Evolutionary conservation across 2,797 vertebrate genomes (phyloP).

Genomic region (Clarias pachynema): DNA sequence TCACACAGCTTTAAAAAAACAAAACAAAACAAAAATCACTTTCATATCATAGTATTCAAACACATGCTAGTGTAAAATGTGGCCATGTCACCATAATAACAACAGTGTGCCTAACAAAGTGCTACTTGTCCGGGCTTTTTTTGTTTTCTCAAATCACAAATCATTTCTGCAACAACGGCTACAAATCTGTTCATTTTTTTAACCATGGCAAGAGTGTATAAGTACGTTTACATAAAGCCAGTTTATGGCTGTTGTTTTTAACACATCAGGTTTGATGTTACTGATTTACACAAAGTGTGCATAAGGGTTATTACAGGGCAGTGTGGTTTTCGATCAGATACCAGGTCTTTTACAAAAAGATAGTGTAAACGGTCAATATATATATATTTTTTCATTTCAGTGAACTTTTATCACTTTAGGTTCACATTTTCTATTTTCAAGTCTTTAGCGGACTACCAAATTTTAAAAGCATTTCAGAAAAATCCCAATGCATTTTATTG

Average conservation of each 20-base stretch:
- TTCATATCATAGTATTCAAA: not conserved
- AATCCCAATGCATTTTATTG: not conserved
- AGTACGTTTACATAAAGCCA: too few relatives aligned
- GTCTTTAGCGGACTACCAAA: not conserved
- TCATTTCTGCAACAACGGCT: not conserved
- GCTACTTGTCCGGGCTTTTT: not conserved
- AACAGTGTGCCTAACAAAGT: not conserved
- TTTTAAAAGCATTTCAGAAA: not conserved
- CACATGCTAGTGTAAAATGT: not conserved
- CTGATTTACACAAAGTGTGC: not conserved
- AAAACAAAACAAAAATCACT: not conserved
- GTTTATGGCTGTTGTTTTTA: not conserved
- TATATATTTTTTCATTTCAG: not conserved
- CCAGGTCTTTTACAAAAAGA: not conserved
- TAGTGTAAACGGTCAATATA: not conserved
- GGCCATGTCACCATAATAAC: not conserved
- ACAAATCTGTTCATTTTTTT: not conserved
- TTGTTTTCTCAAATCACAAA: not conserved
- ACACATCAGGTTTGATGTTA: not conserved
- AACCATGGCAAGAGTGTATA: not conserved
- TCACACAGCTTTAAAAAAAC: not conserved
- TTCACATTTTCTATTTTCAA: not conserved
- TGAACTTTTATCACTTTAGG: not conserved
- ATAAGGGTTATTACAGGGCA: not conserved
- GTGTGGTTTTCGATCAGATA: not conserved